Evolutionary conservation across 2,888 invertebrate species (phyloP), one percentile per base, ranked within the genome.

Genomic region (Napeogenes inachia): DNA sequence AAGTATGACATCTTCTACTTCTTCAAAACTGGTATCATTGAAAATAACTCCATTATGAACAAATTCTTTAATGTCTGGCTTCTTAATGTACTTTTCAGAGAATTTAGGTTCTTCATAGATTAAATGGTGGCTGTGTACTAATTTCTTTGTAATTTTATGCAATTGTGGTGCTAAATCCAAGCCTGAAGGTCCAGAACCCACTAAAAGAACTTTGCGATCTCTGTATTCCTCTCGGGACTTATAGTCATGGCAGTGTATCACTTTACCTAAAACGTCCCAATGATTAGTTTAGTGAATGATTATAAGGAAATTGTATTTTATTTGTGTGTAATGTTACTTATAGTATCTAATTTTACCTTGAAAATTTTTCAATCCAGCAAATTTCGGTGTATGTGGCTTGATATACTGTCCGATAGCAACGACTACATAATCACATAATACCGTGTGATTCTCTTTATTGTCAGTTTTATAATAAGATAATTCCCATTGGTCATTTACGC

Each of bases 161-260:
- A 95, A 76, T 67, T 95, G 95, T 0, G 93, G 83, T 2, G 93
- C 91, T 45, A 96, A 92, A 74, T 96, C 96, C 42, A 94, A 80
- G 0, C 95, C 96, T 0, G 96, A 96, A 8, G 94, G 92, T 0
- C 94, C 94, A 0, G 94, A 94, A 2, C 96, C 96, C 0, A 96
- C 84, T 0, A 95, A 77, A 0, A 95, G 84, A 0, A 96, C 94
- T 3, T 80, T 88, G 58, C 92, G 91, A 35, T 91, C 91, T n/a
- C 77, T 75, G 79, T 91, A 96, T 1, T 77, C 73, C 55, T 93
- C 92, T 0, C 94, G 93, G 5, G 89, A 90, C 72, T 95, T 91
- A 79, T 96, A 96, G 70, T 93, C 91, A 74, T 95, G 95, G 70
- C 95, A 95, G 83, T 96, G 96, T 13, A 94, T 82, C 57, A 93